Conservation (phyloP, 2,888 invertebrate genomes). For the Bembecia ichneumoniformis region DNA sequence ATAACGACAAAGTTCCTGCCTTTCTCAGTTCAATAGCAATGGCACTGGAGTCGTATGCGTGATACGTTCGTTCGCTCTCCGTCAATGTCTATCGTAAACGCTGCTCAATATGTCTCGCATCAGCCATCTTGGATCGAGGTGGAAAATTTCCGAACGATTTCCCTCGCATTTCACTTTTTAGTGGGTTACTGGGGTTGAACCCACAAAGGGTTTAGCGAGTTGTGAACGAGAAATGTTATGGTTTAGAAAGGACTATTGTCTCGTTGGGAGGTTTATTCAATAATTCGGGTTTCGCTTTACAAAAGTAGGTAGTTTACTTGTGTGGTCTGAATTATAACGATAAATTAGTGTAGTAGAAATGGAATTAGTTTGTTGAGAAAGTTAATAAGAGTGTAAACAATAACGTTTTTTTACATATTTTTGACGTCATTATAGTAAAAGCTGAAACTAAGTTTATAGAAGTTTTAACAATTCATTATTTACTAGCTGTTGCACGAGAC, state of each 20-base stretch:
- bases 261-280: neutral
- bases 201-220: neutral
- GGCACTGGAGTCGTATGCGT: constrained; percentile 8
- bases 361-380: too few species aligned
- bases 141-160: constrained; percentile 3
- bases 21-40: too few species aligned
- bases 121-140: constrained; percentile 16
- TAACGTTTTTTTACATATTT: too few species aligned
- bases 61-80: constrained; percentile 25
- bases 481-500: too few species aligned
- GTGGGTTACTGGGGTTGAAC: constrained; percentile 12
- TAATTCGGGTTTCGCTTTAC: neutral
- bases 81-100: constrained; percentile 36
- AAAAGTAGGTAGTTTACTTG: too few species aligned
- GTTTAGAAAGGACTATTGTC: neutral
- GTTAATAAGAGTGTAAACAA: too few species aligned
- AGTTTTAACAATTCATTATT: too few species aligned
- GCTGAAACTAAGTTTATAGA: too few species aligned
- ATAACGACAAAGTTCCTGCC: too few species aligned
- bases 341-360: too few species aligned
- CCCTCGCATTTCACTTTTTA: constrained; percentile 7
- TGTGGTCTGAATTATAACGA: neutral
- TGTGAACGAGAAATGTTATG: constrained; percentile 1
- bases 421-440: too few species aligned
- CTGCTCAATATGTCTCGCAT: constrained; percentile 32